Evolutionary conservation across 1,140 invertebrate genomes (phyloP), one percentile per base, ranked within the genome.

Genomic region (Ceratoteleas bidentatus): DNA sequence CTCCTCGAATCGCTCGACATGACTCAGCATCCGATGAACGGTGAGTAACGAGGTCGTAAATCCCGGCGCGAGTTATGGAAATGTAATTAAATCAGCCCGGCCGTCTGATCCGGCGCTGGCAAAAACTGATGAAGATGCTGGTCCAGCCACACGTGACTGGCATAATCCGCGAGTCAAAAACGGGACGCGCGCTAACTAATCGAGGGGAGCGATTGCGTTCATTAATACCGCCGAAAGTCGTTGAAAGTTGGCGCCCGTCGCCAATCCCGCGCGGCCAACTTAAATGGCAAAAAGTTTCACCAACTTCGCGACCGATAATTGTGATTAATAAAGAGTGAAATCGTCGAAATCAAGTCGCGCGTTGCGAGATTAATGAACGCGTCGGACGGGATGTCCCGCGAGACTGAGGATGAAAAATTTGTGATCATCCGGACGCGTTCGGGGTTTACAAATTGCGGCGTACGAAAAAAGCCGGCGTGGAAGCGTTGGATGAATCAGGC

Each of bases 1-100:
- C 66, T 61, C 54, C 38, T 64, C 58, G 57, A 70, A 70, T 72
- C 68, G 57, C 40, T 76, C 62, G 57, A 69, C 73, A 56, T 74
- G 73, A 82, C 61, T 82, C 73, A 72, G 73, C 47, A 73, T 62
- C 64, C 60, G 56, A 81, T 70, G 66, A 77, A 68, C 73, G 24
- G 56, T 68, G 61, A 64, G 50, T 72, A 81, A 83, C 72, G 73
- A 68, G 62, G 24, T 62, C 65, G 57, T 77, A 75, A 75, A 75
- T 75, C 54, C 61, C 34, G 33, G 10, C 34, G 56, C 68, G 50
- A 50, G 49, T 58, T 74, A 82, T 72, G 74, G 66, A 75, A 75
- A 75, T 75, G 43, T 75, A 75, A 75, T 75, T 75, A 75, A 75
- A 75, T 75, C 54, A 65, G 13, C 33, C 54, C 6, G 54, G 66